Base-by-base conservation (phyloP, 2,888 invertebrate genomes). In the Drosophila antonietae region DNA sequence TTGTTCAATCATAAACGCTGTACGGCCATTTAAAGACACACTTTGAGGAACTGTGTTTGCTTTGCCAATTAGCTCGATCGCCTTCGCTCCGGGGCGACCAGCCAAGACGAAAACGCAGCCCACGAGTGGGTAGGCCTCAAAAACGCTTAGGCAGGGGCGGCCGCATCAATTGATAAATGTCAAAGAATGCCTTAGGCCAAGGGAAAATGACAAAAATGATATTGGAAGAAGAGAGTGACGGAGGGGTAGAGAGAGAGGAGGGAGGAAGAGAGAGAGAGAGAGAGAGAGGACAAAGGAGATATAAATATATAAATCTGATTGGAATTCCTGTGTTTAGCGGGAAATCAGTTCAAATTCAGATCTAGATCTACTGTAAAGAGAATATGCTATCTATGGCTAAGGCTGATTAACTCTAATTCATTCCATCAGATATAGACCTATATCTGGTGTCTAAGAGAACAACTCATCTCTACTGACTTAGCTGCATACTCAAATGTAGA, bases 1-100 rank as follows among this genome's bases (percentile, higher is more conserved):
- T 89, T 84, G 83, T 84, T 84, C 85, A 84, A 89, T 84, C 83
- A 89, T 79, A 84, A 82, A 69, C 73, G 75, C 46, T 59, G 44
- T 52, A 37, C 65, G 70, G 63, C 80, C 55, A 47, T 67, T 68
- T 83, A 88, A 86, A 88, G 89, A 88, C 78, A 83, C 81, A 83
- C 86, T 81, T 62, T 49, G 52, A 37, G 49, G 12, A 51, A 33
- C 67, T 63, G 41, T 81, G 75, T 71, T 83, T 83, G 69, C 83
- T 68, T 68, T 68, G 62, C 83, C 88, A 88, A 80, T 83, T 83
- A 80, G 71, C 37, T n/a, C 28, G 28, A 55, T 31, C 28, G n/a
- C 28, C 55, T 41, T 41, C 41, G 23, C 55, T 55, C 6, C 55
- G 15, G 52, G 52, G 47, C 47, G 51, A 7, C 31, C 31, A n/a